phyloP scores from a whole-genome alignment of 1,140 invertebrate species.

The Meloidogyne exigua region DNA sequence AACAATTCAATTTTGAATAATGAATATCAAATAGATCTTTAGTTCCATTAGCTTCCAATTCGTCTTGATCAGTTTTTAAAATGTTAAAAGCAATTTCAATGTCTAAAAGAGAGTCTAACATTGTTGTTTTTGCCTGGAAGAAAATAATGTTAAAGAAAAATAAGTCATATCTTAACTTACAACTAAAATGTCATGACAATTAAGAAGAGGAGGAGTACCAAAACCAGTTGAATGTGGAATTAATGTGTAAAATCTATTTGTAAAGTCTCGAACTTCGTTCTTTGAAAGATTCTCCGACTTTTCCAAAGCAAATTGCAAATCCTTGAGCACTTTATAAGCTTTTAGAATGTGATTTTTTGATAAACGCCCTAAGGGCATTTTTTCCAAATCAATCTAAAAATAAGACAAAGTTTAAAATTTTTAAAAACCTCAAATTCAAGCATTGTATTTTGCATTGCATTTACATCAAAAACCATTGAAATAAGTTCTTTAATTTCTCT shows the following conservation, averaged over 20 bases:
- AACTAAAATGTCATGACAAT: slow-evolving; percentile 87
- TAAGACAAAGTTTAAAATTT: background rate
- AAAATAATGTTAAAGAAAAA: slow-evolving; percentile 74
- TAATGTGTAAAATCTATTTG: slow-evolving; percentile 84
- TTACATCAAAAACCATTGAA: slow-evolving; percentile 74
- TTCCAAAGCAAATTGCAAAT: slow-evolving; percentile 36
- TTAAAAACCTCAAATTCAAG: slow-evolving; percentile 75
- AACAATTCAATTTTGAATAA: slow-evolving; percentile 52
- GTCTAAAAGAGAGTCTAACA: slow-evolving; percentile 46
- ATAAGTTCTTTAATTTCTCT: slow-evolving; percentile 41
- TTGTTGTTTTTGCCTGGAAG: slow-evolving; percentile 39
- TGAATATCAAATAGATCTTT: slow-evolving; percentile 43
- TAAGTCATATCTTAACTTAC: slow-evolving; percentile 74
- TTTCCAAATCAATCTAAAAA: slow-evolving; percentile 44
- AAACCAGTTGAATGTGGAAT: slow-evolving; percentile 44
- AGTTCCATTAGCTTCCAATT: slow-evolving; percentile 45
- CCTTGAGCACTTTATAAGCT: slow-evolving; percentile 36
- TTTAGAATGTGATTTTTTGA: slow-evolving; percentile 33
- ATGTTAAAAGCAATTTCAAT: slow-evolving; percentile 76
- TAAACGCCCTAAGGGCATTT: slow-evolving; percentile 44
- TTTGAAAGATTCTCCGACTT: slow-evolving; percentile 4
- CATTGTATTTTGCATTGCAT: slow-evolving; percentile 54
- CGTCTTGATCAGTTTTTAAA: slow-evolving; percentile 67
- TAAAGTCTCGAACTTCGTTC: slow-evolving; percentile 74
- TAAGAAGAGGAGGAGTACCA: slow-evolving; percentile 61